Conservation (phyloP, 2,888 invertebrate species). For the Athalia circularis region DNA sequence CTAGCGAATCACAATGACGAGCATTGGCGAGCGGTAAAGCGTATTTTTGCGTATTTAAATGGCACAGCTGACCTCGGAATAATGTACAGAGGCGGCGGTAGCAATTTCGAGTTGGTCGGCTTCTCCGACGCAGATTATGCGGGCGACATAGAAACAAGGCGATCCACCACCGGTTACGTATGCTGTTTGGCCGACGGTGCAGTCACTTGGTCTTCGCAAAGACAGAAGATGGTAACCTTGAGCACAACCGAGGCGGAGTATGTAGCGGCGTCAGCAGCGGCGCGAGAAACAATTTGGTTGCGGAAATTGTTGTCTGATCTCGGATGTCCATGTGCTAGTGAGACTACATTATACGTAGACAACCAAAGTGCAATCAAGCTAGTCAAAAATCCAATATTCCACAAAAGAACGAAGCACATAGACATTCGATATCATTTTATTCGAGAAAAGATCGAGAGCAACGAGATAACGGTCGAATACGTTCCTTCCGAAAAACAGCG, state of each 20-base stretch:
- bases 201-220: slow-evolving; percentile 48
- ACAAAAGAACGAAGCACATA: slow-evolving; percentile 53
- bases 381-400: slow-evolving; percentile 49
- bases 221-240: slow-evolving; percentile 48
- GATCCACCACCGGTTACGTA: slow-evolving; percentile 51
- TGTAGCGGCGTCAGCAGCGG: slow-evolving; percentile 50
- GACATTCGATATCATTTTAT: slow-evolving; percentile 50
- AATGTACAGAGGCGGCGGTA: slow-evolving; percentile 37
- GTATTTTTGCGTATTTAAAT: slow-evolving; percentile 41
- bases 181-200: slow-evolving; percentile 47
- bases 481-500: slow-evolving; percentile 44
- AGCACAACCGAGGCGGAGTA: too few species aligned
- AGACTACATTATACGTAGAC: slow-evolving; percentile 43
- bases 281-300: slow-evolving; percentile 48
- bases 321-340: slow-evolving; percentile 41
- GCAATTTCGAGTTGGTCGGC: slow-evolving; percentile 44
- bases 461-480: slow-evolving; percentile 40
- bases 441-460: slow-evolving; percentile 45
- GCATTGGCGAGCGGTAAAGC: slow-evolving; percentile 46
- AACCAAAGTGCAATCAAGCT: slow-evolving; percentile 51
- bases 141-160: slow-evolving; percentile 39
- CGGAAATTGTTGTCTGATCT: slow-evolving; percentile 47
- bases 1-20: slow-evolving; percentile 27
- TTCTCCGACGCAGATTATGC: neutral
- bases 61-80: slow-evolving; percentile 50